Evolutionary conservation across 2,113 vertebrate species (phyloP).

Genomic region (Zootoca vivipara): DNA sequence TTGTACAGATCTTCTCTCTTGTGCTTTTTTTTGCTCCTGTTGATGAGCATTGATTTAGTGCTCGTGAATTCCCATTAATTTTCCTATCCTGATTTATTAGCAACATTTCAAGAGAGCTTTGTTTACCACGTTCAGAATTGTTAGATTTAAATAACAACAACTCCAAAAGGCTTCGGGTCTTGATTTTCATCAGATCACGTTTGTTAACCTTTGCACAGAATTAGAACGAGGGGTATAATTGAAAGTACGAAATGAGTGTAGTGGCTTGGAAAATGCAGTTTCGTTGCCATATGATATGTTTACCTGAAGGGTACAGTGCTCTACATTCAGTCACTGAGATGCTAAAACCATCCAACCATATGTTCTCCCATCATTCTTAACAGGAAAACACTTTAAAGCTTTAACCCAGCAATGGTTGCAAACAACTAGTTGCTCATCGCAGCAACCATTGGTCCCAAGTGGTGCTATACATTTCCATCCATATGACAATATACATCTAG

Average conservation of each 20-base stretch:
- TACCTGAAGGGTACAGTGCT: slow-evolving; percentile 22
- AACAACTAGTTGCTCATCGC: background rate
- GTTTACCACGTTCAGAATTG: slow-evolving; percentile 49
- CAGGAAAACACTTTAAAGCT: slow-evolving; percentile 15
- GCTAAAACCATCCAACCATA: slow-evolving; percentile 36
- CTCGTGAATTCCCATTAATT: slow-evolving; percentile 21
- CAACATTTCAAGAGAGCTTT: slow-evolving; percentile 21
- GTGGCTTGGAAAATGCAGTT: slow-evolving; percentile 44
- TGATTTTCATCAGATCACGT: slow-evolving; percentile 35
- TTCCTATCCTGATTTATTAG: slow-evolving; percentile 35
- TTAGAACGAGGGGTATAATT: slow-evolving; percentile 13
- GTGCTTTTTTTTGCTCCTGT: background rate
- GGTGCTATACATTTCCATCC: background rate
- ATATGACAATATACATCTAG: too few species aligned
- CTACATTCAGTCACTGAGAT: slow-evolving; percentile 31
- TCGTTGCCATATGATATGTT: slow-evolving; percentile 28
- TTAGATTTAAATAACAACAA: slow-evolving; percentile 12
- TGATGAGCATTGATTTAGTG: slow-evolving; percentile 41
- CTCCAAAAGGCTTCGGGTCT: slow-evolving; percentile 32
- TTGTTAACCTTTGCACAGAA: slow-evolving; percentile 18
- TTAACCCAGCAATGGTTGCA: background rate
- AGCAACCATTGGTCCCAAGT: too few species aligned
- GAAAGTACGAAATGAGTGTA: background rate
- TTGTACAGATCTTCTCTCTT: slow-evolving; percentile 17
- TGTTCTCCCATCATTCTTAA: slow-evolving; percentile 15